Evolutionary conservation across 2,888 invertebrate species (phyloP), one percentile per base, ranked within the genome.

Genomic region (Odiellus spinosus): DNA sequence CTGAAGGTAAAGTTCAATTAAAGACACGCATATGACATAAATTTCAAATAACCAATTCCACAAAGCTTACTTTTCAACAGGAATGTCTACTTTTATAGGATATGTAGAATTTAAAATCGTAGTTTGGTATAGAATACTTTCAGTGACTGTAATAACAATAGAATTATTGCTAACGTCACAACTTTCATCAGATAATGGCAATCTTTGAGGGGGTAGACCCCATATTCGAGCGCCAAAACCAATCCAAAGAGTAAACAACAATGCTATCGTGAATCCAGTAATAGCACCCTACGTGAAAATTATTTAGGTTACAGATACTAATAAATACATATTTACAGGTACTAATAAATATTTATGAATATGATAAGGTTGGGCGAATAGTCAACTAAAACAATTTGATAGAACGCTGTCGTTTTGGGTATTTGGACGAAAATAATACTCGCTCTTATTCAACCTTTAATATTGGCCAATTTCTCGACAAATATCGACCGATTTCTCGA

Each of bases 191-290:
- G 53, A 51, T 19, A 42, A 50, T 40, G 54, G 55, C 12, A 53
- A 57, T 42, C 49, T 55, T 32, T 65, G 63, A 1, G 73, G 61
- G 0, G 71, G 63, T 0, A 82, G 81, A 55, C 79, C 78, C 8
- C 59, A 55, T 11, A 63, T 47, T 0, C 85, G 79, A 3, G 76
- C 75, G 0, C 86, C 86, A 62, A 90, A 83, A 44, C 83, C 86
- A 55, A 52, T 46, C 49, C 49, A 52, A 19, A 52, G 46, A 17
- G 49, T 49, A 8, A 49, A 10, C 11, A 26, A 15, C 6, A 52
- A 39, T 38, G 47, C 47, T 10, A 49, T 10, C 14, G 48, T 12
- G 35, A 47, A 49, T 8, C 52, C 52, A 18, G 44, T 40, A 10
- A 47, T 21, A 26, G 52, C 45, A 21, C 52, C 49, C 52, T 52